These are phyloP conservation scores for Pegea sp. DNA, from an alignment of 23 tunicate species.

Conservation along the genomic window DNA sequence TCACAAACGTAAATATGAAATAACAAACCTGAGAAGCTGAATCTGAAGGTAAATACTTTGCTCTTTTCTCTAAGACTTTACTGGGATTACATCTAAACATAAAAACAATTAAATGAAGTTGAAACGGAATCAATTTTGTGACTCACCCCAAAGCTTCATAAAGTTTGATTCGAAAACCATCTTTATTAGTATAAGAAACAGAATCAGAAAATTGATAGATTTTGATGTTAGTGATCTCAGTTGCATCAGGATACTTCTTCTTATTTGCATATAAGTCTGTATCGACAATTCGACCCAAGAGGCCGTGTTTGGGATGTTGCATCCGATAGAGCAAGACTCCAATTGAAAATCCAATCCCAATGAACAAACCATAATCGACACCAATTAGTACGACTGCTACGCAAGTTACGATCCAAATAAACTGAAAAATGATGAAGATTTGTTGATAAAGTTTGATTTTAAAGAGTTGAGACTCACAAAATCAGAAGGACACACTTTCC, in stretches of 20 bases:
- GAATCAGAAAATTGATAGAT: slow-evolving; percentile 88
- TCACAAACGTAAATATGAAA: too few species aligned
- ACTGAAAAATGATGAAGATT: slow-evolving; percentile 3
- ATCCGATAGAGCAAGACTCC: slow-evolving; percentile 44
- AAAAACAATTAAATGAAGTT: too few species aligned
- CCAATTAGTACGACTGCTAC: slow-evolving; percentile 52
- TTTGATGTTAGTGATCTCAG: slow-evolving; percentile 33
- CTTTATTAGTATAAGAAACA: slow-evolving; percentile 78
- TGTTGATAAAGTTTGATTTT: neutral
- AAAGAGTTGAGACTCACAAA: slow-evolving; percentile 23
- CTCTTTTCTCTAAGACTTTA: too few species aligned
- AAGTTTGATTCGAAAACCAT: slow-evolving; percentile 46
- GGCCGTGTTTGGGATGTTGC: slow-evolving; percentile 66
- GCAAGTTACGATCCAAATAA: slow-evolving; percentile 73
- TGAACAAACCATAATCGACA: slow-evolving; percentile 63
- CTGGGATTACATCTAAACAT: too few species aligned
- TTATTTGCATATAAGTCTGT: slow-evolving; percentile 70
- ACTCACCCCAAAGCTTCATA: slow-evolving; percentile 52
- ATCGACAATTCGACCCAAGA: slow-evolving; percentile 63
- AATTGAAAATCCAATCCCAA: slow-evolving; percentile 66
- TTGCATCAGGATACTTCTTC: slow-evolving; percentile 49
- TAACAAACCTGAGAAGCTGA: too few species aligned
- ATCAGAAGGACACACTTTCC: slow-evolving; percentile 64
- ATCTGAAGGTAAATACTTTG: too few species aligned
- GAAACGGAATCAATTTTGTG: too few species aligned